phyloP scores from a whole-genome alignment of 2,888 invertebrate species.

The Mimumesa dahlbomi region DNA sequence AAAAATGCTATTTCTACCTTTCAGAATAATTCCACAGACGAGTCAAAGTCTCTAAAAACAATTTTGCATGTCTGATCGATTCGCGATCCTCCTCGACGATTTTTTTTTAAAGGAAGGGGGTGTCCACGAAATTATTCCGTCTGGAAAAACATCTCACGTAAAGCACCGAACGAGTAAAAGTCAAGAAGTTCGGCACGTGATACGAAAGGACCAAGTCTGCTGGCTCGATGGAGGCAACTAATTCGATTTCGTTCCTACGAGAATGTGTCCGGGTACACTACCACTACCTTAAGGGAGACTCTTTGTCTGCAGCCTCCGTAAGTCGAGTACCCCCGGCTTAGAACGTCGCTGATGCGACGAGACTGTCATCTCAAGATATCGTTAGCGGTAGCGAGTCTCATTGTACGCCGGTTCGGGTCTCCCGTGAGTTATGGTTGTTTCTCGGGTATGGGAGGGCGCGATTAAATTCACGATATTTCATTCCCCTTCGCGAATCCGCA shows the following conservation, averaged over 20 bases:
- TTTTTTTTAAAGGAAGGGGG: too few relatives aligned
- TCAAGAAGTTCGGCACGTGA: background rate
- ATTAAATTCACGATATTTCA: too few relatives aligned
- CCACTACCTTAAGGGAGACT: background rate
- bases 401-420: background rate
- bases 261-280: slow-evolving; percentile 13
- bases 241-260: slow-evolving; percentile 45
- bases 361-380: slow-evolving; percentile 22
- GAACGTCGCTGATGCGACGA: slow-evolving; percentile 8
- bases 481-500: too few relatives aligned
- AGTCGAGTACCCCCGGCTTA: slow-evolving; percentile 8
- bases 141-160: background rate
- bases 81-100: too few relatives aligned
- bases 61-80: too few relatives aligned
- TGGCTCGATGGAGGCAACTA: slow-evolving; percentile 9
- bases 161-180: background rate
- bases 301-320: slow-evolving; percentile 24
- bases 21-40: too few relatives aligned
- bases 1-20: too few relatives aligned
- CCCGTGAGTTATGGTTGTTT: background rate
- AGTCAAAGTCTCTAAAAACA: too few relatives aligned
- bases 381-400: slow-evolving; percentile 14
- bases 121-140: too few relatives aligned
- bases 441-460: too few relatives aligned
- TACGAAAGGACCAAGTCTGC: background rate